Base-by-base conservation (phyloP, 2,888 invertebrate species). In the Melieria crassipennis region DNA sequence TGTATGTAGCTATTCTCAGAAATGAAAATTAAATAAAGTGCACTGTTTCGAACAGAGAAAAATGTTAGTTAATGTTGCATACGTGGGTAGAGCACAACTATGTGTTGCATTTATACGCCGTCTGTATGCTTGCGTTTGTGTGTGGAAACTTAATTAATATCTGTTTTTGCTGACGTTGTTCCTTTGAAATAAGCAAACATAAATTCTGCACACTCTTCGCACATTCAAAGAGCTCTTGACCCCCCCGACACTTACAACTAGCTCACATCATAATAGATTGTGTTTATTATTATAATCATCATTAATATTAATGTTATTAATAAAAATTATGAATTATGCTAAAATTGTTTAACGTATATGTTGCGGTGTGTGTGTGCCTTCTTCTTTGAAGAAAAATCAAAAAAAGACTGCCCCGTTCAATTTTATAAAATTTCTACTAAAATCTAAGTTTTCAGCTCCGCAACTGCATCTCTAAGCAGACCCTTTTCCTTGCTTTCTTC, bases 311-410 rank as follows among this genome's bases (percentile, higher is more conserved):
- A 30, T 30, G 30, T 30, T 30, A 30, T 30, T 30, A 30, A 67
- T 67, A 67, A 67, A 67, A 67, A 60, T 60, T 50, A 60, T 67
- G 45, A 52, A 67, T 67, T 61, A 67, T 60, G 66, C 66, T 67
- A 67, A 67, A 60, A 67, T 55, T 13, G 11, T n/a, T 58, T 42
- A 43, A 30, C 9, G 57, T 57, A 30, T 57, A 43, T 30, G n/a
- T 30, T n/a, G 47, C 48, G 58, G 11, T 60, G 58, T 50, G 13
- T 58, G 48, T 47, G 30, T 67, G 66, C 60, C 43, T 58, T 47
- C 48, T 67, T 60, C 50, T 45, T 60, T 50, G 58, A 60, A 11
- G 58, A 48, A 60, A 60, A 60, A 67, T 67, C 66, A 60, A 67
- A 67, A 67, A 67, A 60, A 43, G 58, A 43, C 42, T 60, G 45